Evolutionary conservation across 1,140 invertebrate species (phyloP).

Genomic region (Solen grandis): DNA sequence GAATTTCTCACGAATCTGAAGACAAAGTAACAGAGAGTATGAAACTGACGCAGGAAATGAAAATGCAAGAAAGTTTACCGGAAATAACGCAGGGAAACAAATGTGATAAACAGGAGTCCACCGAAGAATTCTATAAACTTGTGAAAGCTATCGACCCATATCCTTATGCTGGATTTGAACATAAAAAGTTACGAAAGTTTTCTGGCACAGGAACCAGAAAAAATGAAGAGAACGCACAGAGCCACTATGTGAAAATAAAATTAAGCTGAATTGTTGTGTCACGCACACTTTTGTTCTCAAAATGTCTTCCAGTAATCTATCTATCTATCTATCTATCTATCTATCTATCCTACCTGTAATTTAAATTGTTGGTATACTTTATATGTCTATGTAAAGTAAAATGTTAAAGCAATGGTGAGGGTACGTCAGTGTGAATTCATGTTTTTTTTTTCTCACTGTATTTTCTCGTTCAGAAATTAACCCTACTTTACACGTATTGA

Average conservation of each 20-base stretch:
- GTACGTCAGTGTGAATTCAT: too few species aligned
- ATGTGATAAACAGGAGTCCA: not conserved
- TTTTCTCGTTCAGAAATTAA: too few species aligned
- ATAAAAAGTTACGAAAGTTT: slow-evolving; percentile 27
- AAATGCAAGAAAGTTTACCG: not conserved
- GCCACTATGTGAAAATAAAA: slow-evolving; percentile 49
- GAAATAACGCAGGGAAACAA: not conserved
- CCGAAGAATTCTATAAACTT: slow-evolving; percentile 34
- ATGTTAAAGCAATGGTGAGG: too few species aligned
- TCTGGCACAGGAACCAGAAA: slow-evolving; percentile 1
- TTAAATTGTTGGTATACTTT: too few species aligned
- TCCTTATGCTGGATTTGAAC: slow-evolving; percentile 43
- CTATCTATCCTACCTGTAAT: too few species aligned
- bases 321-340: too few species aligned
- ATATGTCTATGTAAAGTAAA: too few species aligned
- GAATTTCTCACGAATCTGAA: not conserved
- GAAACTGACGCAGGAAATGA: not conserved
- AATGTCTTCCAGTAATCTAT: too few species aligned
- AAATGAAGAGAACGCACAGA: not conserved
- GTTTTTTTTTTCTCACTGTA: too few species aligned
- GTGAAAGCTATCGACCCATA: slow-evolving; percentile 34
- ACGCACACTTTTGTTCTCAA: too few species aligned
- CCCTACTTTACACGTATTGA: too few species aligned
- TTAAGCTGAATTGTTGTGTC: slow-evolving; percentile 27
- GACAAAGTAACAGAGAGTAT: not conserved